A percentile compares a stretch with the other conserved stretches of the same genome.
These are phyloP conservation scores for Mustela nigripes DNA, from an alignment of 2,113 vertebrate species.

Conservation along the genomic window DNA sequence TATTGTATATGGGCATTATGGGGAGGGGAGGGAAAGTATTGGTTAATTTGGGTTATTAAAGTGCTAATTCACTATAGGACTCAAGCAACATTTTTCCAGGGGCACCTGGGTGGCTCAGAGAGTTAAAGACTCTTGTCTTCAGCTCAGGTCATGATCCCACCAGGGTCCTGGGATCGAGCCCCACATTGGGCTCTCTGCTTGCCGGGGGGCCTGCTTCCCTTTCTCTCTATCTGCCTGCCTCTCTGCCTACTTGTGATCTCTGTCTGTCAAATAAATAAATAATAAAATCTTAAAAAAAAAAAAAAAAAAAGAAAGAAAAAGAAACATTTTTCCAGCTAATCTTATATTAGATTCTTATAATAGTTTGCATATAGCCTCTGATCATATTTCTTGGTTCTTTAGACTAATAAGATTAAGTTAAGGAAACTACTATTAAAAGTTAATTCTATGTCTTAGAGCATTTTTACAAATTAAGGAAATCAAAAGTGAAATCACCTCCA, in stretches of 20 bases:
- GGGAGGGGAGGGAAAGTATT: background rate
- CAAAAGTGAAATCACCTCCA: conserved; percentile 91
- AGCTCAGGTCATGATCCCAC: no score
- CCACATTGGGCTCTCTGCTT: no score
- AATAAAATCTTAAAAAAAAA: no score
- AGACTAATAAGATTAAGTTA: background rate
- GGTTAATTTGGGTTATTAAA: background rate
- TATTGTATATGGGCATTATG: background rate
- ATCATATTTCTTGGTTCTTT: conserved; percentile 25
- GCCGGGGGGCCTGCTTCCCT: no score
- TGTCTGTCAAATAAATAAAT: no score
- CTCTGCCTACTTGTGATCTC: no score
- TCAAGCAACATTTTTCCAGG: background rate
- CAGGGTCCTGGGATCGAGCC: no score
- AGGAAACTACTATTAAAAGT: conserved; percentile 5
- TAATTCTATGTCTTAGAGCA: background rate
- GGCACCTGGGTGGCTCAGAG: no score
- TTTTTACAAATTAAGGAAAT: conserved; percentile 42
- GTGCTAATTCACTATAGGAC: background rate
- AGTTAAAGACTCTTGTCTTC: no score
- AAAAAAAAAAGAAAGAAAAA: no score
- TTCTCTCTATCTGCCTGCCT: no score
- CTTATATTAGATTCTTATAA: background rate
- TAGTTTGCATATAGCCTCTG: background rate
- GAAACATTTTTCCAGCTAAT: no score